phyloP scores from a whole-genome alignment of 53 echinoderm and acorn worm genomes.

The Arbacia lixula region DNA sequence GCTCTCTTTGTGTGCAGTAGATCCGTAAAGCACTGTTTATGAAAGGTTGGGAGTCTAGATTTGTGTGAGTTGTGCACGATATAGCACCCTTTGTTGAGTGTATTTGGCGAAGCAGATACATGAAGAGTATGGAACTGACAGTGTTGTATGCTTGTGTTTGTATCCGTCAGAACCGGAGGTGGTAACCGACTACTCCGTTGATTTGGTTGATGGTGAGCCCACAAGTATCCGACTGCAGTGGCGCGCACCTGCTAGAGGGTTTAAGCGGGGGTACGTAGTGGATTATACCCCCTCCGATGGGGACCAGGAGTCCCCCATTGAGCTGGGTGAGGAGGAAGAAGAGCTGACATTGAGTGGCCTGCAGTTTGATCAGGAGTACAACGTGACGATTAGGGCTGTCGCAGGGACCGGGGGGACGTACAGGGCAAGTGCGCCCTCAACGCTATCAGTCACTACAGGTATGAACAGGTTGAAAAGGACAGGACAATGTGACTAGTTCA shows the following conservation, averaged over 20 bases:
- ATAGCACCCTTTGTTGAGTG: too few species aligned
- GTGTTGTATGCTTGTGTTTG: too few species aligned
- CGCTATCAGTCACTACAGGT: background rate
- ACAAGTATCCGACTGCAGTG: slow-evolving; percentile 22
- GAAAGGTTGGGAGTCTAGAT: too few species aligned
- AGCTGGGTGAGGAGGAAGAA: slow-evolving; percentile 17
- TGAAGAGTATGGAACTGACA: too few species aligned
- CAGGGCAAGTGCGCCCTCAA: background rate
- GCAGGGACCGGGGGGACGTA: slow-evolving; percentile 1
- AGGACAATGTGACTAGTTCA: too few species aligned
- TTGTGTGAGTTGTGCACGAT: too few species aligned
- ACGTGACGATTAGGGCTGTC: slow-evolving; percentile 6
- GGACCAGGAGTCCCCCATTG: slow-evolving; percentile 31
- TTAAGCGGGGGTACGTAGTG: slow-evolving; percentile 24
- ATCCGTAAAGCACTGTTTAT: too few species aligned
- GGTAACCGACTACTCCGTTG: background rate
- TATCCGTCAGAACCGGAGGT: background rate
- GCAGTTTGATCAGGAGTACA: slow-evolving; percentile 33
- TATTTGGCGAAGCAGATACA: too few species aligned
- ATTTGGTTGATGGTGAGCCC: background rate
- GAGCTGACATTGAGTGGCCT: slow-evolving; percentile 35
- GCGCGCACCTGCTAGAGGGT: background rate
- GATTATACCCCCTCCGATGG: slow-evolving; percentile 12
- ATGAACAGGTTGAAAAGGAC: too few species aligned
- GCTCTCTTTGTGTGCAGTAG: too few species aligned